Conservation (phyloP, 2,888 invertebrate species). For the Hirudinaria manillensis region DNA sequence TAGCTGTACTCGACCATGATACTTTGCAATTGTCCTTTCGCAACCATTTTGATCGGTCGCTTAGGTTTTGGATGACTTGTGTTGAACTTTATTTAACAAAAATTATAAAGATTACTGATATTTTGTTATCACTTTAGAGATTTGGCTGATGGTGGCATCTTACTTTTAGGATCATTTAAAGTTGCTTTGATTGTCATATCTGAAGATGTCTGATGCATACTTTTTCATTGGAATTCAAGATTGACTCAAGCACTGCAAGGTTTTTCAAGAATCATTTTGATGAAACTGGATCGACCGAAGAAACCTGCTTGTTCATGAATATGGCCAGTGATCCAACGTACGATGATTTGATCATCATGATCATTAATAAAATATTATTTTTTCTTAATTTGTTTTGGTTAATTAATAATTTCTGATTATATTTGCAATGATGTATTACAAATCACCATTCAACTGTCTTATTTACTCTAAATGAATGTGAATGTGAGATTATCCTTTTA, state of each 20-base stretch:
- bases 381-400: too few species aligned
- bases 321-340: constrained; percentile 96
- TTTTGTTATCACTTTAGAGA: too few species aligned
- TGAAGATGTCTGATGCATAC: neutral
- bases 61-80: neutral
- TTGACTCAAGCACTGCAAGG: constrained; percentile 82
- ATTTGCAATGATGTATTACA: too few species aligned
- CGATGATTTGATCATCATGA: constrained; percentile 38
- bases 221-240: constrained; percentile 43
- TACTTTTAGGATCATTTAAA: too few species aligned
- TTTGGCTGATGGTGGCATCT: too few species aligned
- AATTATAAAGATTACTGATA: too few species aligned
- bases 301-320: constrained; percentile 97
- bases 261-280: constrained; percentile 89
- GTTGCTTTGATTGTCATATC: neutral
- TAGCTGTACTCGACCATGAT: constrained; percentile 33
- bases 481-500: too few species aligned
- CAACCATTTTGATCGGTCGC: neutral
- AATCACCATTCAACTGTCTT: too few species aligned
- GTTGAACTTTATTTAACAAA: neutral
- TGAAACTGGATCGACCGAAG: constrained; percentile 93
- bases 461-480: too few species aligned
- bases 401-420: too few species aligned
- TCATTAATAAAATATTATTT: neutral
- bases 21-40: neutral